Percentiles rank a stretch among this genome's conserved stretches.
These are phyloP conservation scores for Hemibagrus guttatus DNA, from an alignment of 2,797 vertebrate genomes.

Conservation along the genomic window DNA sequence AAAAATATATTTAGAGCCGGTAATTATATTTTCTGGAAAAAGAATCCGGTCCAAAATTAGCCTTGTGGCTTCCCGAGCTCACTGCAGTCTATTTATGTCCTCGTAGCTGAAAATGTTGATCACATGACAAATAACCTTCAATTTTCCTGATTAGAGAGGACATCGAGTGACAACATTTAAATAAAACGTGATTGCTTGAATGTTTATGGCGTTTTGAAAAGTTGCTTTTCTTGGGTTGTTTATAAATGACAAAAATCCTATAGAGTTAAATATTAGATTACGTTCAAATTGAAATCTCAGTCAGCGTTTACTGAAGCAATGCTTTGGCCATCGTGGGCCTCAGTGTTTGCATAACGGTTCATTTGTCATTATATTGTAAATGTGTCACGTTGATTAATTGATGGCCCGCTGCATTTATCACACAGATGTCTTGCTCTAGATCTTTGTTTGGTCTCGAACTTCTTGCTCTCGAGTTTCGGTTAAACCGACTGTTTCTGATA, in stretches of 20 bases:
- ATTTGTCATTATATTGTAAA: constrained; percentile 59
- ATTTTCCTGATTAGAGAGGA: constrained; percentile 32
- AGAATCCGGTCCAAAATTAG: neutral
- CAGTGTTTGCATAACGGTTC: constrained; percentile 43
- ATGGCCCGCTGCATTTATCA: constrained; percentile 50
- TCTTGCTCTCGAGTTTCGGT: constrained; percentile 47
- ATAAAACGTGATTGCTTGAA: constrained; percentile 6
- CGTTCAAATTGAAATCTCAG: constrained; percentile 11
- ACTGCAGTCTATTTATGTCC: constrained; percentile 17
- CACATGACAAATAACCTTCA: constrained; percentile 25
- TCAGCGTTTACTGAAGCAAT: constrained; percentile 14
- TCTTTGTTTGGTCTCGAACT: constrained; percentile 53
- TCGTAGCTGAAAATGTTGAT: constrained; percentile 17
- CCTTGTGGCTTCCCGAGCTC: neutral
- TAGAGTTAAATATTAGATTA: constrained; percentile 21
- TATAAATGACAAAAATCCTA: constrained; percentile 9
- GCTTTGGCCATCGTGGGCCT: neutral
- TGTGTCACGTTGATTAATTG: constrained; percentile 59
- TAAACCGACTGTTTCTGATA: constrained; percentile 50
- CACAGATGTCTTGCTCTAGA: constrained; percentile 47
- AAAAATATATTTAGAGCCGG: neutral
- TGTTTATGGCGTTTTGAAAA: constrained; percentile 10
- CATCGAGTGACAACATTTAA: constrained; percentile 13
- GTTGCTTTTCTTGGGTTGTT: neutral
- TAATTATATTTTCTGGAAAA: constrained; percentile 21